Evolutionary conservation across 2,797 vertebrate species (phyloP), one percentile per base, ranked within the genome.

Genomic region (Sebastes diaconus): DNA sequence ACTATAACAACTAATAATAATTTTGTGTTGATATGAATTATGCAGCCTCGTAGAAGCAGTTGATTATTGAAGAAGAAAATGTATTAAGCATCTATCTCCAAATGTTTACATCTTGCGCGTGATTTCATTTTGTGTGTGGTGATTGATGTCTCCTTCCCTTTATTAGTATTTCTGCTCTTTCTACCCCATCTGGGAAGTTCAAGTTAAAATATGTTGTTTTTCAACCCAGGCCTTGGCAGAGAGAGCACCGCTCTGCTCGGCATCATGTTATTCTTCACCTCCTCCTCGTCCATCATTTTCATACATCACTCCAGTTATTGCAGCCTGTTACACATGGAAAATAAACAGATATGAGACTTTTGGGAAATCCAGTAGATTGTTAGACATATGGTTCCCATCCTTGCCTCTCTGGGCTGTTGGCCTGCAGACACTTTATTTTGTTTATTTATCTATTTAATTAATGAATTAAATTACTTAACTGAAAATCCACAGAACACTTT

Each of bases 161-260:
- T 32, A n/a, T 77, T 58, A n/a, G 3, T 70, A 10, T n/a, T 32
- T 59, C 63, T 54, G 13, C 3, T 60, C 8, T 67, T 75, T 65
- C 22, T 64, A 14, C 13, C 1, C 5, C 30, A 54, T 25, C 24
- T 59, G 6, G 24, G 36, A 25, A 25, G 6, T 75, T 24, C 2
- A 60, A 75, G 36, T 27, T 59, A 67, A 57, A 67, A 68, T 63
- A 50, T 69, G 12, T 54, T 71, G 55, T 29, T 76, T 76, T 32
- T 42, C 7, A 68, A 42, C 61, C 24, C 10, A 60, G 27, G 16
- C n/a, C 3, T 54, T 71, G 54, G 42, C 25, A 68, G 63, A 58
- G 18, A 70, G 8, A 24, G 12, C 9, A 52, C 24, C 30, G 60
- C 54, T 52, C 27, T 13, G 29, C 25, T 63, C 46, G 57, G 30